Evolutionary conservation across 2,113 vertebrate genomes (phyloP).

Genomic region (Macrotis lagotis): DNA sequence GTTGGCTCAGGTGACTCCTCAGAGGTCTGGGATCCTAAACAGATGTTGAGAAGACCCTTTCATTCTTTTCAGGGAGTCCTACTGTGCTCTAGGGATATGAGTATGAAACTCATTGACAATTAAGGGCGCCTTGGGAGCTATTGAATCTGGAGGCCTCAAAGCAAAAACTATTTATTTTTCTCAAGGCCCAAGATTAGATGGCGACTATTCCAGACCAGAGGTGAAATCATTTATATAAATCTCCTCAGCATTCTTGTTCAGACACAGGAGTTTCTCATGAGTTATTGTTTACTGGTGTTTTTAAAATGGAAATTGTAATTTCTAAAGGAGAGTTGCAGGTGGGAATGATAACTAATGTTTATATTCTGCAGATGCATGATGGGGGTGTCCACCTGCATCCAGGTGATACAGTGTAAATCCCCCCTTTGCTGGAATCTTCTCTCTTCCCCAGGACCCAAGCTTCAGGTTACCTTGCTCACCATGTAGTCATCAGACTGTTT

Average conservation of each 20-base stretch:
- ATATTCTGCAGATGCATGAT: neutral
- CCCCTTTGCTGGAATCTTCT: neutral
- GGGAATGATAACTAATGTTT: neutral
- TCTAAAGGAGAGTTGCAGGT: neutral
- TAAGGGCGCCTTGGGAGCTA: neutral
- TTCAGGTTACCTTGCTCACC: neutral
- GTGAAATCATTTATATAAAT: neutral
- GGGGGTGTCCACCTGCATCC: neutral
- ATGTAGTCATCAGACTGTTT: neutral
- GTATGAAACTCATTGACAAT: neutral
- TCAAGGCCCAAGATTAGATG: neutral
- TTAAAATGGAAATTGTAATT: neutral
- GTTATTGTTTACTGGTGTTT: neutral
- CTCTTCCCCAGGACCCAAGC: neutral
- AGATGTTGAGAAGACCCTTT: neutral
- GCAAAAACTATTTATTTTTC: neutral
- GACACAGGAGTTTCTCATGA: neutral
- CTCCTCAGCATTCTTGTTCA: neutral
- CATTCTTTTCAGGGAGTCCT: neutral
- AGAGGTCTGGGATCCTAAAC: neutral
- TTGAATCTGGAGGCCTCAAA: neutral
- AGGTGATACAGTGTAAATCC: neutral
- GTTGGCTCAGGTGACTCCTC: neutral
- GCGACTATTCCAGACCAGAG: neutral
- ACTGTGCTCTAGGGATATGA: neutral